Base-by-base conservation (phyloP, 2,113 vertebrate species). In the Vanacampus margaritifer region DNA sequence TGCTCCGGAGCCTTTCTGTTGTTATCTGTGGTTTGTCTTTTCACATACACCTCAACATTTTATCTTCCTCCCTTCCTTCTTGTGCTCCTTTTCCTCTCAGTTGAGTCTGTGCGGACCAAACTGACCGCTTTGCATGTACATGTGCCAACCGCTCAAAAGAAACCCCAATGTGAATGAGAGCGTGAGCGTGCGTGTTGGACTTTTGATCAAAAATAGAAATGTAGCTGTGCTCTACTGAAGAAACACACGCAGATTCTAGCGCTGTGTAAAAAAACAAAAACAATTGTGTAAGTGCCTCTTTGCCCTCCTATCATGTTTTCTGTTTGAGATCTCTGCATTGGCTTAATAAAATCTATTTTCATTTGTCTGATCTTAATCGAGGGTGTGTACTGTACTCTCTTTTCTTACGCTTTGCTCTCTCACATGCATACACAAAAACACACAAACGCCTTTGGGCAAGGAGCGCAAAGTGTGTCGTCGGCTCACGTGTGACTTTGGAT, bases 101-200 rank as follows among this genome's bases (percentile, higher is more conserved):
- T 77, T 93, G 80, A 1, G 62, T 64, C 79, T 85, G 73, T 79
- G 88, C 90, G 53, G 89, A 92, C 85, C 80, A 71, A 23, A 87
- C 90, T 87, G 89, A 87, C 84, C 32, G 95, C 94, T 96, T 95
- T 96, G 96, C 95, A 98, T 98, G 95, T 92, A 16, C 89, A 91
- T 93, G 94, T 98, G 95, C 95, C 94, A 95, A 95, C 82, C 54
- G 80, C 89, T 69, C 43, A 72, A 69, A 65, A n/a, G 28, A 67
- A 67, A 43, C 79, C 80, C 76, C 72, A 36, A 74, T 79, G 81
- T 84, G 68, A 76, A 50, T n/a, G 48, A 50, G 19, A 51, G 63
- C 71, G 72, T 67, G 83, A 57, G 84, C 57, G 78, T 67, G 67
- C 28, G 56, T 74, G 79, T 77, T 64, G 73, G 66, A 74, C 32